These are phyloP conservation scores for Anser cygnoides DNA, from an alignment of 2,113 vertebrate species.

Conservation along the genomic window DNA sequence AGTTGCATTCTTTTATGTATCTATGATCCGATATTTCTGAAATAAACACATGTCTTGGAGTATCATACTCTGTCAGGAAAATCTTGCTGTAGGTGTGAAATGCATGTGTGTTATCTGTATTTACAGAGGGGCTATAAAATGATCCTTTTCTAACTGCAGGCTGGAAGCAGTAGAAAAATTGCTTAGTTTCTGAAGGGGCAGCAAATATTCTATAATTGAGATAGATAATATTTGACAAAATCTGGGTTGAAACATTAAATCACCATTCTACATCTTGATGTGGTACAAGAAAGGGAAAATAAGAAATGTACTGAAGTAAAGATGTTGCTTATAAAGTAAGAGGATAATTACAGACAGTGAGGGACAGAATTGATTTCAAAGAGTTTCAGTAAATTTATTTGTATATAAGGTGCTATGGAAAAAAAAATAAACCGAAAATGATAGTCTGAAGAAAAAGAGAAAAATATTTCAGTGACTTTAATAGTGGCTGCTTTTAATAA, in stretches of 20 bases:
- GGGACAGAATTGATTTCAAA: neutral
- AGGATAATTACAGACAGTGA: neutral
- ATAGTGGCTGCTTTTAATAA: neutral
- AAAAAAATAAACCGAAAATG: neutral
- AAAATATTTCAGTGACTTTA: neutral
- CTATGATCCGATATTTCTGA: neutral
- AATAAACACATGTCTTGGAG: neutral
- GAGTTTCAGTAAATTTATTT: neutral
- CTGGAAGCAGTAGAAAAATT: neutral
- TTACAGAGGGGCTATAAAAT: neutral
- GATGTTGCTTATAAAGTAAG: neutral
- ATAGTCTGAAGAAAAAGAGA: neutral
- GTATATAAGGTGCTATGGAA: neutral
- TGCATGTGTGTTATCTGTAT: neutral
- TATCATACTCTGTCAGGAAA: neutral
- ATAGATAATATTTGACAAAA: neutral
- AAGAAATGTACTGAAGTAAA: neutral
- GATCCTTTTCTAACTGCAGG: neutral
- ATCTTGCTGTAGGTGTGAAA: constrained; percentile 32
- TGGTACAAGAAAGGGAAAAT: neutral
- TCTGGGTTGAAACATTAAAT: neutral
- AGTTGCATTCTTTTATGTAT: neutral
- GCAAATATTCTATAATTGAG: neutral
- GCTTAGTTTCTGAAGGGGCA: neutral
- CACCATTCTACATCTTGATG: neutral